These are phyloP conservation scores for Spodoptera exigua DNA, from an alignment of 2,888 invertebrate species.

Conservation along the genomic window DNA sequence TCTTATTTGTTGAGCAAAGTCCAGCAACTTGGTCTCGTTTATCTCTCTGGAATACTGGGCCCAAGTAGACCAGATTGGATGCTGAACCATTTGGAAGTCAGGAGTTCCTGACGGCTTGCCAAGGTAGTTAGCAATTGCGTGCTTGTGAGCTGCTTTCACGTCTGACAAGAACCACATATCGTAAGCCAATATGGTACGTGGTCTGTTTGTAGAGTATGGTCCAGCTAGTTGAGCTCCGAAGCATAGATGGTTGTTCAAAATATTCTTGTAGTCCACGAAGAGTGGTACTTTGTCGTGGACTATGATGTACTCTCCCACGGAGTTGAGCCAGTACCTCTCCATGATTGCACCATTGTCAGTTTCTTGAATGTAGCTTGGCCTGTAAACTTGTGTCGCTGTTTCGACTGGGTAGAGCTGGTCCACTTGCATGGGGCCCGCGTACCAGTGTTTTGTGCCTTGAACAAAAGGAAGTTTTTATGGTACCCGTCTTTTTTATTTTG, in stretches of 20 bases:
- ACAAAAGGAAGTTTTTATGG: constrained; percentile 20
- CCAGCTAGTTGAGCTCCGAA: constrained; percentile 87
- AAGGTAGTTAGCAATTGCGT: constrained; percentile 90
- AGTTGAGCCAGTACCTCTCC: constrained; percentile 93
- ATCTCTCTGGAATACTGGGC: constrained; percentile 92
- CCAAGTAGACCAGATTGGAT: constrained; percentile 97
- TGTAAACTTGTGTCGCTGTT: constrained; percentile 82
- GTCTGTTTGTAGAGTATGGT: constrained; percentile 85
- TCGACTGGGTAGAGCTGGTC: constrained; percentile 91
- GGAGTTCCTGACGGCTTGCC: constrained; percentile 91
- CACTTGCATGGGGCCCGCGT: constrained; percentile 90
- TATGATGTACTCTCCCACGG: constrained; percentile 91
- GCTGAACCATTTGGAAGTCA: constrained; percentile 91
- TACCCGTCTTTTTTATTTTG: no score
- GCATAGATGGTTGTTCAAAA: constrained; percentile 87
- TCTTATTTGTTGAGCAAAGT: constrained; percentile 91
- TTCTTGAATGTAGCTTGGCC: constrained; percentile 88
- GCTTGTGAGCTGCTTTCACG: constrained; percentile 90
- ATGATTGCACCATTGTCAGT: constrained; percentile 88
- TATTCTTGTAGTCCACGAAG: constrained; percentile 91
- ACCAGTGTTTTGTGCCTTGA: constrained; percentile 90
- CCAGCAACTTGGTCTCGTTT: constrained; percentile 89
- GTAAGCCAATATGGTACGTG: constrained; percentile 86
- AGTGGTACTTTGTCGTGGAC: constrained; percentile 91
- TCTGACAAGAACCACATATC: constrained; percentile 90